Percentiles rank a stretch among this genome's conserved stretches.
Conservation (phyloP, 92 coral and sea anemone species). For the Palythoa grandis region DNA sequence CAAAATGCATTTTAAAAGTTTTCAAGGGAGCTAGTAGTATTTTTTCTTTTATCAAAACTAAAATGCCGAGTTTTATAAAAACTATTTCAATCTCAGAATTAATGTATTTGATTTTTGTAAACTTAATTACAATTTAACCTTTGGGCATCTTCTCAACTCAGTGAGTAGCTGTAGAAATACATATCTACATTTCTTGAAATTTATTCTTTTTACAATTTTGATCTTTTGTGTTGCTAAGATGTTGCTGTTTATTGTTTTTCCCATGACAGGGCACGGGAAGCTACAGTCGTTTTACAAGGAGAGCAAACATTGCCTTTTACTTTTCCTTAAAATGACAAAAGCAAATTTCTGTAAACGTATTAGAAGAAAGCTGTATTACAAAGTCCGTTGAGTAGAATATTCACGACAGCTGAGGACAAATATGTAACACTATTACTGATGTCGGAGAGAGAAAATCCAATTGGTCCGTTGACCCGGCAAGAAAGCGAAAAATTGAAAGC, state of each 20-base stretch:
- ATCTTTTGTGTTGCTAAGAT: too few species aligned
- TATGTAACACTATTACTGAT: constrained; percentile 12
- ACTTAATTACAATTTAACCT: too few species aligned
- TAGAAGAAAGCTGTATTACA: neutral
- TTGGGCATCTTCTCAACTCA: too few species aligned
- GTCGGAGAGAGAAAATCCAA: neutral
- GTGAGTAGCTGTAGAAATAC: too few species aligned
- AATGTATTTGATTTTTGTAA: too few species aligned
- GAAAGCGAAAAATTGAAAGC: constrained; percentile 56
- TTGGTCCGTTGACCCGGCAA: constrained; percentile 63
- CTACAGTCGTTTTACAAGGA: neutral
- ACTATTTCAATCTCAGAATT: too few species aligned
- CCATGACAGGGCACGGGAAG: neutral
- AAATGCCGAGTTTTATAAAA: too few species aligned
- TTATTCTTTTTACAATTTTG: too few species aligned
- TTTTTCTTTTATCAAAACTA: too few species aligned
- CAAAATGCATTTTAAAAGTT: too few species aligned
- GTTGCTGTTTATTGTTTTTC: neutral
- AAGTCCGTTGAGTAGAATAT: neutral
- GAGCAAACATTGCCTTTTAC: constrained; percentile 4
- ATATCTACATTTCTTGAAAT: too few species aligned
- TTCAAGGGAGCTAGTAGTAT: too few species aligned
- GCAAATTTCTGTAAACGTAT: neutral
- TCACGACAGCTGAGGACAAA: neutral
- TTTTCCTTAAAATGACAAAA: neutral